phyloP scores from a whole-genome alignment of 1,140 invertebrate species.

The Euura saliciscinereae region DNA sequence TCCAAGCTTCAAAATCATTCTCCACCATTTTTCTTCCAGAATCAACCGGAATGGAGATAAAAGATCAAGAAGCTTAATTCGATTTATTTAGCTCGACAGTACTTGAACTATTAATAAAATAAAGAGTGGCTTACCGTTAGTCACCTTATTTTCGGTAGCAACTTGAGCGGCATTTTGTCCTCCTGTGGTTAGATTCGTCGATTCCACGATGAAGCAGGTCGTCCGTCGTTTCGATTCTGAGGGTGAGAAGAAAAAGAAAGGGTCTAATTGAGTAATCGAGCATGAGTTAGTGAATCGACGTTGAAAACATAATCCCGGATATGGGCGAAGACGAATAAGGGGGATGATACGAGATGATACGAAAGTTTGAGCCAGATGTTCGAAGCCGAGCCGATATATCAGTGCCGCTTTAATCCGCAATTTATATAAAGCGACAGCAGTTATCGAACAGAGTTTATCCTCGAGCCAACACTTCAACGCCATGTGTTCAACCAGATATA shows the following conservation, averaged over 20 bases:
- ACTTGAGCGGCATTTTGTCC: not conserved
- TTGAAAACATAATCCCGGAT: not conserved
- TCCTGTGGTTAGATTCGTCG: not conserved
- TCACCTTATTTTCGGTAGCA: not conserved
- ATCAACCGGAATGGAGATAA: too few species aligned
- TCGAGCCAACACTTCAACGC: too few species aligned
- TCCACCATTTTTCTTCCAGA: too few species aligned
- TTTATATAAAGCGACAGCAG: not conserved
- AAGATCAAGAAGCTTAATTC: too few species aligned
- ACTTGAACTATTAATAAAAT: not conserved
- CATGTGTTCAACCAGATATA: too few species aligned
- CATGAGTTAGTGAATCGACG: not conserved
- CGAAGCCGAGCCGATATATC: not conserved
- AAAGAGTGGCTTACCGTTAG: not conserved
- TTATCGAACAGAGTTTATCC: not conserved
- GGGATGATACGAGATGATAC: not conserved
- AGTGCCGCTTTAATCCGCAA: not conserved
- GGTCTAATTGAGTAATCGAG: not conserved
- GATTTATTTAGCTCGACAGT: too few species aligned
- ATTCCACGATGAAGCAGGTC: not conserved
- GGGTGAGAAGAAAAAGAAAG: not conserved
- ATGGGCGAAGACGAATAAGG: not conserved
- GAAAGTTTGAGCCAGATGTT: not conserved
- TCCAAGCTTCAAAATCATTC: too few species aligned
- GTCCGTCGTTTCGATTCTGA: not conserved